phyloP scores from a whole-genome alignment of 2,888 invertebrate species.

The Nomada goodeniana region DNA sequence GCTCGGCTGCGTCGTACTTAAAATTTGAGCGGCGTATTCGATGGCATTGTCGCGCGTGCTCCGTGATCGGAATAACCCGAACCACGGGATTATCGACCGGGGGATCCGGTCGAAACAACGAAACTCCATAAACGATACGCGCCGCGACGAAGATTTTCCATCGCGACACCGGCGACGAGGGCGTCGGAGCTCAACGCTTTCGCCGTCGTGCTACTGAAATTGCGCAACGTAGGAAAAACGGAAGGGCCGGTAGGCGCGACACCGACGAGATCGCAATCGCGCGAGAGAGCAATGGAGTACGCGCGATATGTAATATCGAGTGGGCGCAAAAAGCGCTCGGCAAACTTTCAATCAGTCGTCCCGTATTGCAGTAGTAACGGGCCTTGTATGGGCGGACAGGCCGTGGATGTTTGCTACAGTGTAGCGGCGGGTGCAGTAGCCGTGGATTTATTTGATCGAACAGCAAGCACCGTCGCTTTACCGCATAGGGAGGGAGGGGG shows the following conservation, averaged over 20 bases:
- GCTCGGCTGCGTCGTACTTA: slow-evolving; percentile 49
- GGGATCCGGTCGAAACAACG: slow-evolving; percentile 9
- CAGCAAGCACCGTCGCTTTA: slow-evolving; percentile 80
- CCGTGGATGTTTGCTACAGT: slow-evolving; percentile 62
- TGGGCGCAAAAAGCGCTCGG: slow-evolving; percentile 65
- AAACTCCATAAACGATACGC: slow-evolving; percentile 20
- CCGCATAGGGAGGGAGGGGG: slow-evolving; percentile 37
- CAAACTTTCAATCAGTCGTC: slow-evolving; percentile 76
- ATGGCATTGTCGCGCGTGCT: slow-evolving; percentile 33
- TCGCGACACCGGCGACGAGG: background rate
- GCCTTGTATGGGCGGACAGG: slow-evolving; percentile 80
- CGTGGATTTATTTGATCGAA: slow-evolving; percentile 82
- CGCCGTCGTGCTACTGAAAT: background rate
- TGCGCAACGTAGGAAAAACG: background rate
- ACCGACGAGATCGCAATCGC: background rate
- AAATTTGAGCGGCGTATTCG: slow-evolving; percentile 57
- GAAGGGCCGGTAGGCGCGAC: background rate
- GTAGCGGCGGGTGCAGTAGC: slow-evolving; percentile 65
- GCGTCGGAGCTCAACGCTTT: too few relatives aligned
- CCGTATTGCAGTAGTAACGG: slow-evolving; percentile 77
- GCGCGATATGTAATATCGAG: slow-evolving; percentile 63
- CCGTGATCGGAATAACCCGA: slow-evolving; percentile 64
- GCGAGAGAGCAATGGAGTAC: background rate
- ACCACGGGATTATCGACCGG: slow-evolving; percentile 16
- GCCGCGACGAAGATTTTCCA: slow-evolving; percentile 16